These are phyloP conservation scores for Chelonus insularis DNA, from an alignment of 1,140 invertebrate genomes.

Conservation along the genomic window DNA sequence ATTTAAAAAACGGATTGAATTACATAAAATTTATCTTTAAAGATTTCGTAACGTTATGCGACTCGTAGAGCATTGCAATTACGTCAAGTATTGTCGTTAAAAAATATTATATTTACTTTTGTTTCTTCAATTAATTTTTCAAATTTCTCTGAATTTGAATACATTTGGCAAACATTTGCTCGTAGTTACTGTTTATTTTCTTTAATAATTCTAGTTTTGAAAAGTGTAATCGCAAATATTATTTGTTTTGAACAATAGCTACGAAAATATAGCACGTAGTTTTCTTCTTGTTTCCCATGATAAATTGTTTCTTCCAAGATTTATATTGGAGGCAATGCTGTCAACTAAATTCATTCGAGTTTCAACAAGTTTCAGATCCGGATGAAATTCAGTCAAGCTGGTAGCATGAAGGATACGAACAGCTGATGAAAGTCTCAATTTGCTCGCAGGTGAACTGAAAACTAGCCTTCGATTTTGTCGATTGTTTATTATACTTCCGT, in stretches of 20 bases:
- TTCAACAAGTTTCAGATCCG: neutral
- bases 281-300: slow-evolving; percentile 43
- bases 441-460: slow-evolving; percentile 45
- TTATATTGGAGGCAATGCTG: slow-evolving; percentile 25
- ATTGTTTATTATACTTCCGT: slow-evolving; percentile 26
- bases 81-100: slow-evolving; percentile 50
- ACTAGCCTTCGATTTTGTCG: slow-evolving; percentile 46
- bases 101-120: slow-evolving; percentile 45
- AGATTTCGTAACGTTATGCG: too few relatives aligned
- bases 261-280: slow-evolving; percentile 46
- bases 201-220: slow-evolving; percentile 7
- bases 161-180: slow-evolving; percentile 46
- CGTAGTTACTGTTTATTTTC: slow-evolving; percentile 9
- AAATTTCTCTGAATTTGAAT: slow-evolving; percentile 29
- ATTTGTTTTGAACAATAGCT: slow-evolving; percentile 38
- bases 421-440: slow-evolving; percentile 46
- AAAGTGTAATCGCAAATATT: too few relatives aligned
- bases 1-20: too few relatives aligned
- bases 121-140: slow-evolving; percentile 4
- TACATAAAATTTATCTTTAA: too few relatives aligned
- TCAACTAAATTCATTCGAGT: slow-evolving; percentile 13
- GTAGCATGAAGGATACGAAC: slow-evolving; percentile 40
- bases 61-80: slow-evolving; percentile 33
- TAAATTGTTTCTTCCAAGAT: slow-evolving; percentile 33
- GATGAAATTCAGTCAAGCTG: slow-evolving; percentile 31